A percentile compares a stretch with the other conserved stretches of the same genome.
phyloP scores from a whole-genome alignment of 1,140 invertebrate species.

The Microplitis demolitor region DNA sequence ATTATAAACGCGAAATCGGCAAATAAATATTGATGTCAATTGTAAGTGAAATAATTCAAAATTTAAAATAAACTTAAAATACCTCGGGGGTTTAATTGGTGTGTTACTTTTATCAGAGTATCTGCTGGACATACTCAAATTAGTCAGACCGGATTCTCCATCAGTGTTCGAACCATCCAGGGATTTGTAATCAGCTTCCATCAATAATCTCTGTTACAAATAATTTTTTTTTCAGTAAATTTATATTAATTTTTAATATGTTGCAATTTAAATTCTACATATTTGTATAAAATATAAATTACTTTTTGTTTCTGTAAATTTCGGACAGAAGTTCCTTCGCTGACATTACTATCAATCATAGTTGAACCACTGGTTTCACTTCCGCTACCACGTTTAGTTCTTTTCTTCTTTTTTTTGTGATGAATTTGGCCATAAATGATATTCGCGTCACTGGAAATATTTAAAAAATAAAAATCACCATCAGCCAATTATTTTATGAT shows the following conservation, averaged over 20 bases:
- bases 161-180: background rate
- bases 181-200: background rate
- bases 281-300: background rate
- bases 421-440: background rate
- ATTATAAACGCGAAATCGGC: no score
- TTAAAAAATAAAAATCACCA: conserved; percentile 5
- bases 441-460: background rate
- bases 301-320: background rate
- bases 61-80: no score
- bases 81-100: no score
- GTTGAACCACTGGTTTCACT: background rate
- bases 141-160: background rate
- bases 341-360: background rate
- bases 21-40: no score
- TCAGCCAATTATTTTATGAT: no score
- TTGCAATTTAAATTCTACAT: background rate
- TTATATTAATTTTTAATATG: background rate
- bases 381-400: background rate
- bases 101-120: no score
- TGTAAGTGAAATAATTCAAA: no score
- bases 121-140: background rate
- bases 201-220: background rate
- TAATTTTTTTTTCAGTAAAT: background rate
- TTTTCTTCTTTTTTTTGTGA: background rate
- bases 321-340: background rate